Base-by-base conservation (phyloP, 2,113 vertebrate genomes). In the Erinaceus europaeus region DNA sequence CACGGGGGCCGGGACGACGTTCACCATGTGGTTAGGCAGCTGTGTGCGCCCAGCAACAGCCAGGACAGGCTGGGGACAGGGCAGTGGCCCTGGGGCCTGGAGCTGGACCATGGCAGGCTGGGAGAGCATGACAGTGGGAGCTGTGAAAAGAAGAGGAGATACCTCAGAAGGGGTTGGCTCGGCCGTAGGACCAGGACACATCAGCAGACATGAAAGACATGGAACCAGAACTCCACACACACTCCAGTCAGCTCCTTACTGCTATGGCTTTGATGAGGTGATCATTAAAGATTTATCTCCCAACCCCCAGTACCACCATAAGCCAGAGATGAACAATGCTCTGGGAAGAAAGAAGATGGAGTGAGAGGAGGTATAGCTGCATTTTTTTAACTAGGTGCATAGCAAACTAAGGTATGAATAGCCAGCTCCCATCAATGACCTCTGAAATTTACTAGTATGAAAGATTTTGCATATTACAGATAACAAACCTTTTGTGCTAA, bases 51-150 rank as follows among this genome's bases (percentile, higher is more conserved):
- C 94, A 0, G 97, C 23, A 34, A 99, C 72, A 0, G 97, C 65
- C 36, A 97, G 88, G 62, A 97, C 94, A 0, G 97, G 95, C n/a
- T 96, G 97, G 6, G 97, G 78, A 64, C 96, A 89, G 50, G 97
- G 94, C 48, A 97, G 95, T 48, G 97, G 84, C 67, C 96, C 97
- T 23, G 98, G 94, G 6, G 97, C 91, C 91, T 98, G 98, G 67
- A 99, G 97, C 82, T 98, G 98, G 2, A 99, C 97, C 90, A 99
- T 90, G 52, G 97, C 20, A 0, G 98, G 95, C 95, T 97, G 98
- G 40, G 98, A 96, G 52, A 99, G 96, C 96, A 98, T 86, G 84
- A 98, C 88, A 0, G 98, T 95, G 6, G 92, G 97, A 93, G 97
- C 99, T 99, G 94, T 29, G 52, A 50, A 67, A 46, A 90, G 48